Evolutionary conservation across 2,888 invertebrate genomes (phyloP), one percentile per base, ranked within the genome.

Genomic region (Sussaba pulchella): DNA sequence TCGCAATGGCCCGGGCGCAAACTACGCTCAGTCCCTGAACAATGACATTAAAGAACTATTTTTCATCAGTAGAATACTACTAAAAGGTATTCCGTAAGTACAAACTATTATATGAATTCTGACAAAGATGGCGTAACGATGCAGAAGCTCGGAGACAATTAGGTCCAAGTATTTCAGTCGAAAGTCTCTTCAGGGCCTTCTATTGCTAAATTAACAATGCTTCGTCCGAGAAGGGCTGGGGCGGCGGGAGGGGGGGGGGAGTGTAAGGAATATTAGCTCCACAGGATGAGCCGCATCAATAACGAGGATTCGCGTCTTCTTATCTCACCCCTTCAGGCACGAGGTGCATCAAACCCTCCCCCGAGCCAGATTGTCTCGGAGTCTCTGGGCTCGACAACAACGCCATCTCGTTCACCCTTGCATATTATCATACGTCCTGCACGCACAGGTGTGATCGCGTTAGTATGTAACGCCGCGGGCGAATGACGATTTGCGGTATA

Each of bases 181-280:
- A 0, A 17, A 45, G 36, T 50, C 47, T 66, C 14, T n/a, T 36
- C 14, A 12, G 50, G 9, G 45, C 17, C 12, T 52, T 21, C 77
- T 83, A 84, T 86, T 83, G 84, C 64, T 71, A 83, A 81, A 72
- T 84, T 83, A 83, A 83, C 83, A 82, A 72, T 82, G 77, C 21
- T n/a, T 59, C 14, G 59, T 61, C n/a, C 36, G 41, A n/a, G n/a
- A n/a, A n/a, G n/a, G n/a, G n/a, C n/a, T n/a, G 59, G 10, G 41
- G 19, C 10, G 10, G 52, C 1, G 52, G 52, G 24, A 10, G 4
- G 17, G 57, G 14, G 21, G 31, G 41, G 19, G 19, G 26, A n/a
- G n/a, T n/a, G n/a, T n/a, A 45, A 17, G 43, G 19, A 73, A 54
- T 63, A 73, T 64, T 64, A 73, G 57, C 17, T 36, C 9, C 31